These are phyloP conservation scores for Cylloceria caligata DNA, from an alignment of 2,888 invertebrate species.

Conservation along the genomic window DNA sequence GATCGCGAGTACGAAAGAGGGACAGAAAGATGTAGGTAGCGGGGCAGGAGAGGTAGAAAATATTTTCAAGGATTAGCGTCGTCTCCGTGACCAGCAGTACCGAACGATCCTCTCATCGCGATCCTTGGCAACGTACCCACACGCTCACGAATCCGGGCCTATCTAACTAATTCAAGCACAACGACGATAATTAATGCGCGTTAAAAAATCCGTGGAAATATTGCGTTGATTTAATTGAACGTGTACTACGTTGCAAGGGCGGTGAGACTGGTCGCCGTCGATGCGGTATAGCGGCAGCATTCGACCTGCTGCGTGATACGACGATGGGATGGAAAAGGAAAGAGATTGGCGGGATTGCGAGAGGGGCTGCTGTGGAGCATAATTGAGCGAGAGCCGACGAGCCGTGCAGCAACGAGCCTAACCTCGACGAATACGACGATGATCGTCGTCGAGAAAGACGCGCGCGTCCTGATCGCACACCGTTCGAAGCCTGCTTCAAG, in stretches of 20 bases:
- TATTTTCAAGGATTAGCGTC: constrained; percentile 69
- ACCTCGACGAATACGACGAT: constrained; percentile 58
- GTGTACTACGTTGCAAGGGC: constrained; percentile 46
- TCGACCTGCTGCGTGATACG: constrained; percentile 29
- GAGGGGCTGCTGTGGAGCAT: constrained; percentile 53
- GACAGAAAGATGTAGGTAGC: background rate
- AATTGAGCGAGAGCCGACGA: constrained; percentile 63
- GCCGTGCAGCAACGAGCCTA: constrained; percentile 49
- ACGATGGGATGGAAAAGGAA: constrained; percentile 38
- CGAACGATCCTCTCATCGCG: constrained; percentile 37
- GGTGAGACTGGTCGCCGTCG: constrained; percentile 50
- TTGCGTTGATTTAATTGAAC: constrained; percentile 68
- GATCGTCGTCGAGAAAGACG: constrained; percentile 40
- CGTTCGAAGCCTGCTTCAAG: constrained; percentile 48
- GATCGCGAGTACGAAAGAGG: constrained; percentile 5
- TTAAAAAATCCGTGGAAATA: constrained; percentile 54
- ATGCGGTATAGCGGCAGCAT: constrained; percentile 11
- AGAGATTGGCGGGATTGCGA: constrained; percentile 29
- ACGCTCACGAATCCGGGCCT: constrained; percentile 59
- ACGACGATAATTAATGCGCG: constrained; percentile 68
- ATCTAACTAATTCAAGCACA: constrained; percentile 66
- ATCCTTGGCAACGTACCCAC: background rate
- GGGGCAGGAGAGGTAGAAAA: constrained; percentile 33
- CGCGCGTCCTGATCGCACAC: constrained; percentile 45
- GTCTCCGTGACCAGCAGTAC: constrained; percentile 30